Percentiles rank a stretch among this genome's conserved stretches.
phyloP scores from a whole-genome alignment of 2,113 vertebrate genomes.

The Corvus hawaiiensis region DNA sequence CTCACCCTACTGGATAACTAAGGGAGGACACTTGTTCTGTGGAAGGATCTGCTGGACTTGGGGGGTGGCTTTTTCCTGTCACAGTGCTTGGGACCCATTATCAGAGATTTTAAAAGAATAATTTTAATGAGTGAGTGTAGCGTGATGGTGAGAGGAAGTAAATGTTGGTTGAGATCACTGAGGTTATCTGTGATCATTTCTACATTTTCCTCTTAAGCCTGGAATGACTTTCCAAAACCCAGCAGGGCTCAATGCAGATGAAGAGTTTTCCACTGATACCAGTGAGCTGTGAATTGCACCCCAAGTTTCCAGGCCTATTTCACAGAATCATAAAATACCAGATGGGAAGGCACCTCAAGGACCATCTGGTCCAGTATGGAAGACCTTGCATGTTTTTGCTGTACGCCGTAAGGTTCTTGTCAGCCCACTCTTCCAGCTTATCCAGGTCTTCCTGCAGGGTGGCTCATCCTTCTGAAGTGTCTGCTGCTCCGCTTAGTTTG shows the following conservation, averaged over 20 bases:
- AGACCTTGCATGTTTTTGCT: background rate
- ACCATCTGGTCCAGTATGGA: background rate
- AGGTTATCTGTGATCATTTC: background rate
- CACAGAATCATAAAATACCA: background rate
- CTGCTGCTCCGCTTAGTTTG: fast-evolving
- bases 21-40: background rate
- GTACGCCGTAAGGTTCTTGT: background rate
- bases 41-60: background rate
- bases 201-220: background rate
- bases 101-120: background rate
- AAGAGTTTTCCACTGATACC: background rate
- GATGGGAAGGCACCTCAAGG: background rate
- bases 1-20: background rate
- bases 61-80: background rate
- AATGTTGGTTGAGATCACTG: background rate
- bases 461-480: background rate
- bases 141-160: background rate
- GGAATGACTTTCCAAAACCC: background rate
- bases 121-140: background rate
- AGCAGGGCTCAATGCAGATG: background rate
- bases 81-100: background rate
- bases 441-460: background rate
- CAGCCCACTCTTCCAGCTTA: background rate
- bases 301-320: background rate
- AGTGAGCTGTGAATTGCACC: background rate